Base-by-base conservation (phyloP, 2,113 vertebrate genomes). In the Carassius carassius region DNA sequence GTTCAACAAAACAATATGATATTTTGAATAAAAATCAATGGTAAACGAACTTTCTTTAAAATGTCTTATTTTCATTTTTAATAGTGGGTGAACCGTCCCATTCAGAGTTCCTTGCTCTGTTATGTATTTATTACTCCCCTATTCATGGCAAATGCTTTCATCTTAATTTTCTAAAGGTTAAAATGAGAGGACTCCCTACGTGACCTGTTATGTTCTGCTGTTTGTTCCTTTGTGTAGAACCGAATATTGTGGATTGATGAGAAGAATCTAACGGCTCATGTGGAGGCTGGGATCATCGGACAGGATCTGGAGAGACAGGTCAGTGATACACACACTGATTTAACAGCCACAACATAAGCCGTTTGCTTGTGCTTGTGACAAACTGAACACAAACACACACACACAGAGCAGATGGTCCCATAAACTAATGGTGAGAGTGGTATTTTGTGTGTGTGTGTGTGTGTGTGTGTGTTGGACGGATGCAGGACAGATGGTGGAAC, bases 171-270 rank as follows among this genome's bases (percentile, higher is more conserved):
- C 35, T 35, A 69, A 69, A 35, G 3, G n/a, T 6, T 14, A 14
- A 23, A 13, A 4, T 1, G 10, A 62, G 60, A 25, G 4, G 63
- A 65, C 0, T 16, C 5, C 12, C 2, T 3, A 6, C 8, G 25
- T 67, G 63, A 86, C n/a, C 3, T 74, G 32, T 47, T 69, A 74
- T 56, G 74, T 65, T 29, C 69, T 21, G 11, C 0, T 19, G 23
- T 70, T 16, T 23, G 0, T 70, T 35, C 16, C 16, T 67, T 74
- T 70, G 1, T 78, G 87, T 91, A 99, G 98, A 99, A 97, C 90
- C 96, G 95, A 85, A 98, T 99, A 91, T 94, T 99, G 58, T 99
- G 98, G 98, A 94, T 99, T 87, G 98, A 99, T 90, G 98, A 99
- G 93, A 98, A 96, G 88, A 99, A 99, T 90, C 91, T 99, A 90